These are phyloP conservation scores for Carposina sasakii DNA, from an alignment of 1,140 invertebrate species.

Conservation along the genomic window DNA sequence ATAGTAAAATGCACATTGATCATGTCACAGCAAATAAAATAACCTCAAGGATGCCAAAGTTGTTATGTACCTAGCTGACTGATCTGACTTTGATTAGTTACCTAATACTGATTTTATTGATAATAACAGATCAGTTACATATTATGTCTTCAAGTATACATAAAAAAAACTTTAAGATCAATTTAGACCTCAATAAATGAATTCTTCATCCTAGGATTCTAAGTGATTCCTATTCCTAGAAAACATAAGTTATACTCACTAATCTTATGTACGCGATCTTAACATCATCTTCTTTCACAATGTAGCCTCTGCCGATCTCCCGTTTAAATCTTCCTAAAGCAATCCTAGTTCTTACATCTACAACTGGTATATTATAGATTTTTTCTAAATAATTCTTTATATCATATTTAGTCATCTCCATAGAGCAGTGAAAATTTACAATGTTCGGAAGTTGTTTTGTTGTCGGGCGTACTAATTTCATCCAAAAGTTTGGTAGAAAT, in stretches of 20 bases:
- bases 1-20: too few species aligned
- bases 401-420: slow-evolving; percentile 91
- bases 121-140: too few species aligned
- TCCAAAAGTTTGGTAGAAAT: slow-evolving; percentile 95
- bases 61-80: too few species aligned
- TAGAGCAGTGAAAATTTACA: slow-evolving; percentile 88
- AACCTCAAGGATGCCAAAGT: too few species aligned
- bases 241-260: slow-evolving; percentile 75
- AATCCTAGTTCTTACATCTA: slow-evolving; percentile 82
- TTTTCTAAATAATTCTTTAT: slow-evolving; percentile 95
- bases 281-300: slow-evolving; percentile 88
- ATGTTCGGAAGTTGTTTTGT: slow-evolving; percentile 80
- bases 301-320: slow-evolving; percentile 72
- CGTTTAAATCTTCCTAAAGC: slow-evolving; percentile 75
- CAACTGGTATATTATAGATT: slow-evolving; percentile 89
- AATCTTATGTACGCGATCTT: slow-evolving; percentile 87
- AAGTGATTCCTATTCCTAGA: too few species aligned
- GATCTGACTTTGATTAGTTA: too few species aligned
- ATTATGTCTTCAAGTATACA: too few species aligned
- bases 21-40: too few species aligned
- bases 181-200: too few species aligned
- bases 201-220: too few species aligned
- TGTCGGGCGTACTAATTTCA: slow-evolving; percentile 86
- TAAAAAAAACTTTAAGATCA: too few species aligned
- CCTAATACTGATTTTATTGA: too few species aligned